These are phyloP conservation scores for Turnix velox DNA, from an alignment of 2,113 vertebrate species.

Conservation along the genomic window DNA sequence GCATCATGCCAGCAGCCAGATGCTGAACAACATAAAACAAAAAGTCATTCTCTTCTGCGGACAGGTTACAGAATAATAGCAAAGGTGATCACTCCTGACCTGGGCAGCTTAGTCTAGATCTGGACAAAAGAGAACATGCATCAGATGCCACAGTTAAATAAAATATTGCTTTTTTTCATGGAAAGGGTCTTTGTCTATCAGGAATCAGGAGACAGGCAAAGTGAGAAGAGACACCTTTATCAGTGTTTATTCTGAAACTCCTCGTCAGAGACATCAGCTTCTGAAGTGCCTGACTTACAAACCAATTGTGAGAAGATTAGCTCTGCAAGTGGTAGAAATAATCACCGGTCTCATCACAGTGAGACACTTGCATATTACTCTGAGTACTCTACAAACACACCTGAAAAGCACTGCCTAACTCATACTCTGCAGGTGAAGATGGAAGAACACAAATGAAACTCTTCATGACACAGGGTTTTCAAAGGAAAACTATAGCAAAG, in stretches of 20 bases:
- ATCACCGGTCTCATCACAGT: rapidly evolving
- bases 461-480: not conserved
- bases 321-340: not conserved
- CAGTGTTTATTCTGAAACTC: not conserved
- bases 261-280: not conserved
- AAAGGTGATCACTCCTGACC: slow-evolving; percentile 38
- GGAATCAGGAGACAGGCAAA: not conserved
- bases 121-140: not conserved
- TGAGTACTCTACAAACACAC: not conserved
- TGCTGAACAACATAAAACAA: slow-evolving; percentile 54
- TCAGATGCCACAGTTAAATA: not conserved
- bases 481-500: not conserved
- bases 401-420: not conserved
- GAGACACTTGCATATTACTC: not conserved
- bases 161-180: not conserved
- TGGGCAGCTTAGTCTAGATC: slow-evolving; percentile 37
- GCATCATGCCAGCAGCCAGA: not conserved
- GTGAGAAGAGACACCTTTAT: not conserved
- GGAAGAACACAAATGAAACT: not conserved
- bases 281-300: not conserved
- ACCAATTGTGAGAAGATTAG: not conserved
- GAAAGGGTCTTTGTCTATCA: not conserved
- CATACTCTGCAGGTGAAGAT: not conserved
- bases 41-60: slow-evolving; percentile 47
- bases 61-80: slow-evolving; percentile 50